Conservation (phyloP, 2,113 vertebrate genomes). For the Cephalopterus ornatus region DNA sequence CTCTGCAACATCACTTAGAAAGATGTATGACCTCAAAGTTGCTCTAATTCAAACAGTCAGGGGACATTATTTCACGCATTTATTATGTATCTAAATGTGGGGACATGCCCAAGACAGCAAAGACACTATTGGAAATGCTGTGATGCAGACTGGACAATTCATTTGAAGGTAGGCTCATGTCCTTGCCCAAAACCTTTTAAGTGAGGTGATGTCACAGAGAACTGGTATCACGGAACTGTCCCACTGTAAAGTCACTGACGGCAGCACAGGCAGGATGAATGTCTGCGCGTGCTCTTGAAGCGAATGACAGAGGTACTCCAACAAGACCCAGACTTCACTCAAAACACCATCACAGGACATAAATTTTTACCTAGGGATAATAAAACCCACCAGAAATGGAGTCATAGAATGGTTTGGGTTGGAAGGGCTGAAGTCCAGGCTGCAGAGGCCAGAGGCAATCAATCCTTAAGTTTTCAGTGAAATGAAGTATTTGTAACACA, state of each 20-base stretch:
- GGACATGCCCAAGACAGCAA: background rate
- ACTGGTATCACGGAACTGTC: background rate
- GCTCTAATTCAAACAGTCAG: background rate
- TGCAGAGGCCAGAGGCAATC: background rate
- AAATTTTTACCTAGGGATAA: background rate
- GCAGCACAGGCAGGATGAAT: background rate
- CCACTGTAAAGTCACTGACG: accelerated
- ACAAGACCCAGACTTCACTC: background rate
- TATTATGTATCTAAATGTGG: background rate
- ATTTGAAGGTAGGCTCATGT: background rate
- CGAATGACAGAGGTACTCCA: background rate
- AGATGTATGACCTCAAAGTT: background rate
- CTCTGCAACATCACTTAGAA: background rate
- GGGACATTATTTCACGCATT: background rate
- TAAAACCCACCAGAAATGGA: background rate
- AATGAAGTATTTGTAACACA: background rate
- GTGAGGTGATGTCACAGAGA: background rate
- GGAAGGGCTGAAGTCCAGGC: background rate
- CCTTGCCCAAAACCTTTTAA: background rate
- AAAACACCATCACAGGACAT: background rate
- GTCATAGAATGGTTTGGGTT: background rate
- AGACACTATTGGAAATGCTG: background rate
- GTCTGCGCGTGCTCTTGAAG: accelerated
- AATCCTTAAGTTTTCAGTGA: background rate
- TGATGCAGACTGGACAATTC: background rate